phyloP scores from a whole-genome alignment of 2,888 invertebrate species.

The Drosophila infuscata region DNA sequence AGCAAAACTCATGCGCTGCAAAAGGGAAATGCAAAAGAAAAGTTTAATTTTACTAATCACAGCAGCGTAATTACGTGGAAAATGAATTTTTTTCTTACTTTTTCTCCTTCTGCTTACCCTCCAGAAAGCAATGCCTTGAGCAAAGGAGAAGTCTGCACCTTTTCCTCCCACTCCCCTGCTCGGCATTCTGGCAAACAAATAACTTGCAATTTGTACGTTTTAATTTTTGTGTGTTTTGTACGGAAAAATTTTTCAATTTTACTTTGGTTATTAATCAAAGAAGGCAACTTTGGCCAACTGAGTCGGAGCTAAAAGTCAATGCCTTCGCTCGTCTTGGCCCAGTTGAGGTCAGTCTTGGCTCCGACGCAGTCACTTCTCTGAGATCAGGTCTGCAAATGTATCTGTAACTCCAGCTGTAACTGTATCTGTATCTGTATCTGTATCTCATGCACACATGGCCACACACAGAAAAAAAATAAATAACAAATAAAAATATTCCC shows the following conservation, averaged over 20 bases:
- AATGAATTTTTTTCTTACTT: conserved; percentile 71
- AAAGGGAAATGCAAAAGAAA: conserved; percentile 77
- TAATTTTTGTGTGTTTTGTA: conserved; percentile 79
- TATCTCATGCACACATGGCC: conserved; percentile 49
- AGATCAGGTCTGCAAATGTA: conserved; percentile 29
- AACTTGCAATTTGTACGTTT: conserved; percentile 84
- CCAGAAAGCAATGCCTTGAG: conserved; percentile 18
- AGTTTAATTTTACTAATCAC: conserved; percentile 85
- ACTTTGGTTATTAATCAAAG: conserved; percentile 81
- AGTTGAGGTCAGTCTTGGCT: conserved; percentile 18
- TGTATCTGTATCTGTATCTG: conserved; percentile 5
- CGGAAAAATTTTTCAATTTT: conserved; percentile 78
- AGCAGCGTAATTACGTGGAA: conserved; percentile 85
- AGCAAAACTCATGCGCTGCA: conserved; percentile 66
- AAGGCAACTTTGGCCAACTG: conserved; percentile 9
- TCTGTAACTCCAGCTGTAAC: conserved; percentile 20
- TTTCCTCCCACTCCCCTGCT: neutral
- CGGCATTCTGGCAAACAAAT: conserved; percentile 70
- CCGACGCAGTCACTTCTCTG: conserved; percentile 28
- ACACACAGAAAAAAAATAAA: conserved; percentile 32
- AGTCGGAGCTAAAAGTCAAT: conserved; percentile 27
- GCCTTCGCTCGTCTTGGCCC: conserved; percentile 12
- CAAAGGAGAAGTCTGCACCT: conserved; percentile 49
- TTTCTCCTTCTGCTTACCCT: conserved; percentile 14
- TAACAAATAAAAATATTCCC: conserved; percentile 56